These are phyloP conservation scores for Ascaphus truei DNA, from an alignment of 2,113 vertebrate genomes.

Conservation along the genomic window DNA sequence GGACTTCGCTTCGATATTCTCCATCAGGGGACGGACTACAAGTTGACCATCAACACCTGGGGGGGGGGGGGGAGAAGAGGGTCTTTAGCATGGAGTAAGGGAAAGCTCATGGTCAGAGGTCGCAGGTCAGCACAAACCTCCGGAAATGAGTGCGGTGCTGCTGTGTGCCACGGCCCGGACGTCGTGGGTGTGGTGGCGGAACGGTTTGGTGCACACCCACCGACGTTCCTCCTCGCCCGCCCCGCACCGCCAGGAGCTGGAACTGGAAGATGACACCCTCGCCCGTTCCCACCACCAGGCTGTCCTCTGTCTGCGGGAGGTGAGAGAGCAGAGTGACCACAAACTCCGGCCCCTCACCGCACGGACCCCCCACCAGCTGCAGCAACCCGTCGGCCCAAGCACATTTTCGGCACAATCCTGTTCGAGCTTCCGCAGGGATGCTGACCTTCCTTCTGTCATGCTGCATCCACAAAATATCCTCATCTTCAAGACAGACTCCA, in stretches of 20 bases:
- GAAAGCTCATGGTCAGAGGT: accelerated
- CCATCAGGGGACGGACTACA: slow-evolving; percentile 85
- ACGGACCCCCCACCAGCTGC: background rate
- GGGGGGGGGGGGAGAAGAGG: background rate
- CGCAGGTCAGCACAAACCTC: slow-evolving; percentile 56
- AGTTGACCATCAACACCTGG: slow-evolving; percentile 87
- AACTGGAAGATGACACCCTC: slow-evolving; percentile 84
- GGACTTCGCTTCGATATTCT: slow-evolving; percentile 75
- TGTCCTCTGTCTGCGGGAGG: slow-evolving; percentile 76
- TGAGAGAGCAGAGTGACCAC: slow-evolving; percentile 21
- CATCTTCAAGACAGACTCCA: no score
- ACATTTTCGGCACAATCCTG: no score
- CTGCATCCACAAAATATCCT: no score
- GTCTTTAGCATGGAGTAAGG: background rate
- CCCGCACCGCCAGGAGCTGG: slow-evolving; percentile 69
- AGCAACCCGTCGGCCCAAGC: no score
- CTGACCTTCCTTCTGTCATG: no score
- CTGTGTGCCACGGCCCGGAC: slow-evolving; percentile 80
- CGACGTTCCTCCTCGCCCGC: slow-evolving; percentile 54
- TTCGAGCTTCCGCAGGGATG: no score
- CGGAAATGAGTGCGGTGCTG: slow-evolving; percentile 76
- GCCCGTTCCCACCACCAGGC: slow-evolving; percentile 82
- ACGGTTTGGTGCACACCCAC: slow-evolving; percentile 86
- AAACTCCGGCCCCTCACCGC: no score
- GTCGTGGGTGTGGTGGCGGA: slow-evolving; percentile 87